Conservation (phyloP, 2,888 invertebrate genomes). For the Chrysopilus asiliformis region DNA sequence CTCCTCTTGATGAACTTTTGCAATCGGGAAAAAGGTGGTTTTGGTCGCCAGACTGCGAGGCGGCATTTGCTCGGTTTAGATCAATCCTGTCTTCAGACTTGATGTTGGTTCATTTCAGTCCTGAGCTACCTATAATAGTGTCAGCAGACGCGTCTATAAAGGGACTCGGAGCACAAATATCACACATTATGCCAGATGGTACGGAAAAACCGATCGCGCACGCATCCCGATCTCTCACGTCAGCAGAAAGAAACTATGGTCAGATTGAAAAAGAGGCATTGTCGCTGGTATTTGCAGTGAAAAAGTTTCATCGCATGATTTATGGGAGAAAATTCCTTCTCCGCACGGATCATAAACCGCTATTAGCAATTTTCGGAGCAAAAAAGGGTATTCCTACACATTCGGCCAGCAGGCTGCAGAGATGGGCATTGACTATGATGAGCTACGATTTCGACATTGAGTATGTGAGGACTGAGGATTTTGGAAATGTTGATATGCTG, state of each 20-base stretch:
- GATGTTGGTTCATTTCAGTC: conserved; percentile 14
- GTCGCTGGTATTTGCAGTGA: conserved; percentile 21
- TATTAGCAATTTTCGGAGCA: too few species aligned
- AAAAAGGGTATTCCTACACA: conserved; percentile 14
- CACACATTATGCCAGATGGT: conserved; percentile 19
- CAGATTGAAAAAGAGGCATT: conserved; percentile 27
- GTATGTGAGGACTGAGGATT: too few species aligned
- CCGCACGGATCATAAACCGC: conserved; percentile 18
- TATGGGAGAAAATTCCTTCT: conserved; percentile 24
- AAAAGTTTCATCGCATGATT: conserved; percentile 23
- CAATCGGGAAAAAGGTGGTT: too few species aligned
- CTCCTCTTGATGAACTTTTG: too few species aligned
- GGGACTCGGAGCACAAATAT: conserved; percentile 13
- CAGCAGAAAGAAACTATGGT: conserved; percentile 23
- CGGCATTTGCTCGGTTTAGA: conserved; percentile 10
- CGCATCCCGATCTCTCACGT: conserved; percentile 22
- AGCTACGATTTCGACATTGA: conserved; percentile 10
- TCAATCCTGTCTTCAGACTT: conserved; percentile 12
- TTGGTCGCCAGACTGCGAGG: background rate
- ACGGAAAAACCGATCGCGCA: conserved; percentile 21
- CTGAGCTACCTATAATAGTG: conserved; percentile 13
- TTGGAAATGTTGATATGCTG: too few species aligned
- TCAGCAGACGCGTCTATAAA: conserved; percentile 16
- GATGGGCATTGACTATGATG: conserved; percentile 15
- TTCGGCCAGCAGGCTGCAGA: conserved; percentile 16